These are phyloP conservation scores for Ichneumoninae sp. DNA, from an alignment of 2,888 invertebrate genomes.

Conservation along the genomic window DNA sequence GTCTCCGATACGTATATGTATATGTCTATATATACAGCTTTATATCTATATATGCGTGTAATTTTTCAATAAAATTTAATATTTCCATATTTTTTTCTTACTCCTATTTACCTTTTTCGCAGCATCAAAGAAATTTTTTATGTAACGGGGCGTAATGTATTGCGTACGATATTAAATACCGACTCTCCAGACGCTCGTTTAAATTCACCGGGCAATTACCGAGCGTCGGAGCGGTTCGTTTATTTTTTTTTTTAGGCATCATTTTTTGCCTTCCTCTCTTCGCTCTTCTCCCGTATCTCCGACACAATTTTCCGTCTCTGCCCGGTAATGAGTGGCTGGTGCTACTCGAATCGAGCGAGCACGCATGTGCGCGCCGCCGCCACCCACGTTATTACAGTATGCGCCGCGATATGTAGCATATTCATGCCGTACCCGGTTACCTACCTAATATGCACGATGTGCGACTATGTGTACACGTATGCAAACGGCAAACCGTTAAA, in stretches of 20 bases:
- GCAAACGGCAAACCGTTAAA: slow-evolving; percentile 35
- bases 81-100: not conserved
- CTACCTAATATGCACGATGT: slow-evolving; percentile 29
- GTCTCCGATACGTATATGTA: not conserved
- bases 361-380: slow-evolving; percentile 32
- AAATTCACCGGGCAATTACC: slow-evolving; percentile 12
- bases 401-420: slow-evolving; percentile 4
- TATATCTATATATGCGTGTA: not conserved
- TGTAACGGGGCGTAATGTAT: not conserved
- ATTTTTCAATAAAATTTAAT: not conserved
- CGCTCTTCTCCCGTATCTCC: not conserved
- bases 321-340: slow-evolving; percentile 44
- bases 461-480: not conserved
- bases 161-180: slow-evolving; percentile 8
- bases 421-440: slow-evolving; percentile 52
- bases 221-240: not conserved
- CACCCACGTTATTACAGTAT: slow-evolving; percentile 42
- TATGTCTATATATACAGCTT: not conserved
- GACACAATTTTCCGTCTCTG: slow-evolving; percentile 21
- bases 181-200: slow-evolving; percentile 13
- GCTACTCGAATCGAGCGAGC: slow-evolving; percentile 32
- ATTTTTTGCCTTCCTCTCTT: not conserved
- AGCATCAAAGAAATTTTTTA: slow-evolving; percentile 6
- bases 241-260: not conserved
- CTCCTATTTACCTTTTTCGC: not conserved